Base-by-base conservation (phyloP, 2,888 invertebrate genomes). In the Polietes domitor region DNA sequence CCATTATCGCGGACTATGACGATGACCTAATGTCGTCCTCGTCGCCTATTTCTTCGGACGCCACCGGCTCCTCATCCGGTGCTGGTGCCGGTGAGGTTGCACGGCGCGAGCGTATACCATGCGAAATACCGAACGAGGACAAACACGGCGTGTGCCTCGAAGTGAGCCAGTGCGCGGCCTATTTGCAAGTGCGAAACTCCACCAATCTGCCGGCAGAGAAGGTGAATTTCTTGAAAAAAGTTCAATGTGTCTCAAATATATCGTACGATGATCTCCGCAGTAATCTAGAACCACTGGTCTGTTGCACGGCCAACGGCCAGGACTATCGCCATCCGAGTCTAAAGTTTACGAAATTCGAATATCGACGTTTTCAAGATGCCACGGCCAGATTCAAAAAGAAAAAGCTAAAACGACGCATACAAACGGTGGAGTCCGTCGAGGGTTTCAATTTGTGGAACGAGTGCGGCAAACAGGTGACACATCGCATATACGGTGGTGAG, bases 401-500 rank as follows among this genome's bases (percentile, higher is more conserved):
- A 65, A 89, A 91, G 63, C 83, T 91, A 0, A 92, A 92, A 65
- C 87, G 91, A 10, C 89, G 91, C 63, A 91, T 91, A 28, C 90
- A 91, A 32, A 92, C 90, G 0, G 90, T 91, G 15, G 89, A 90
- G 17, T 86, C 89, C 2, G 83, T 86, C 19, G 88, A 89, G 2
- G 89, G 89, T 5, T 91, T 89, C 24, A 89, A 89, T 85, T 80
- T 91, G 63, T 86, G 88, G 53, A 91, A 91, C 58, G 92, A 93
- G 72, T 95, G 95, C 85, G 95, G 95, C 7, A 88, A 93, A 21
- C 93, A 93, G 47, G 92, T 93, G 68, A 93, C 93, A n/a, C 93
- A 95, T 89, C 93, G 94, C 70, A 94, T 95, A 70, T 94, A 93
- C 85, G 94, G 94, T 65, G 95, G 95, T 10, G 93, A 93, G 77